These are phyloP conservation scores for Trachythela sp. DNA, from an alignment of 64 coral and sea anemone species.

Conservation along the genomic window DNA sequence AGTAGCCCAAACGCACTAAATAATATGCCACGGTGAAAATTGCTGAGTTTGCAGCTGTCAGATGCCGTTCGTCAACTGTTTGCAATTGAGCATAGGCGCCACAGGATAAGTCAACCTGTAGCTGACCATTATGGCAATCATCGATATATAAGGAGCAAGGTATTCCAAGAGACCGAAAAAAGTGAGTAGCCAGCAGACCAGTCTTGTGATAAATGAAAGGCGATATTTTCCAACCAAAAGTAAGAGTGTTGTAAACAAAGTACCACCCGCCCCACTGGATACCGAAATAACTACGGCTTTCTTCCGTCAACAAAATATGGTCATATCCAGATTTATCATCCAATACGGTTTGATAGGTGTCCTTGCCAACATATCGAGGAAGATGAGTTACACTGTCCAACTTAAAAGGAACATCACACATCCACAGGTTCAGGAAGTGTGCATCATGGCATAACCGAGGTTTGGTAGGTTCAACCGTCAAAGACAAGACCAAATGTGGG, in stretches of 20 bases:
- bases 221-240: constrained; percentile 51
- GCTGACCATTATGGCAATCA: constrained; percentile 47
- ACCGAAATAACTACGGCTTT: constrained; percentile 37
- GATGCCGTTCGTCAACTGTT: constrained; percentile 28
- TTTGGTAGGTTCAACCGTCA: constrained; percentile 7
- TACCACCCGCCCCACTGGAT: constrained; percentile 57
- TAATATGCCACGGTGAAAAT: background rate
- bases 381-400: constrained; percentile 2
- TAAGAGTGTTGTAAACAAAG: constrained; percentile 41
- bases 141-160: constrained; percentile 55
- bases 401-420: constrained; percentile 16
- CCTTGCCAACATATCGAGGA: constrained; percentile 28
- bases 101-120: constrained; percentile 28
- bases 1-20: constrained; percentile 47
- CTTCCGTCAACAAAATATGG: background rate
- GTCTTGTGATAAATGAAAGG: constrained; percentile 40
- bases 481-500: background rate
- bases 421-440: constrained; percentile 42
- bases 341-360: background rate
- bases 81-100: constrained; percentile 10
- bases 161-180: constrained; percentile 16
- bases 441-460: background rate
- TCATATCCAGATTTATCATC: background rate
- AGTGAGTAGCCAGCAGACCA: constrained; percentile 16
- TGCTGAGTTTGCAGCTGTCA: constrained; percentile 51